Evolutionary conservation across 23 tunicate species (phyloP).

Genomic region (Ciona savignyi): DNA sequence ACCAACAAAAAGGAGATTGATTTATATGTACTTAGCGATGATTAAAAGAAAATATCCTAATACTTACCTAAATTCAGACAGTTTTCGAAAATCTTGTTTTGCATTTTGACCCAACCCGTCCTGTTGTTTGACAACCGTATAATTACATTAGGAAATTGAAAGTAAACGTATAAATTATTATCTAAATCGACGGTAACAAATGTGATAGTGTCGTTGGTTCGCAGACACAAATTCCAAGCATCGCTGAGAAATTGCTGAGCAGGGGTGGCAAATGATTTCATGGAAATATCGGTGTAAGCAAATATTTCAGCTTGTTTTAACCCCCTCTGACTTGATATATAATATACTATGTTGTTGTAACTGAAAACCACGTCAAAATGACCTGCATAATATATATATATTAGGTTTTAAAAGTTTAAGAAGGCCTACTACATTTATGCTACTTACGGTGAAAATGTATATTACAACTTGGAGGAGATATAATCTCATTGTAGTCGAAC

Average conservation of each 20-base stretch:
- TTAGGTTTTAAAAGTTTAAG: neutral
- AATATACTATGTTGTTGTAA: conserved; percentile 3
- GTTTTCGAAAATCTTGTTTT: neutral
- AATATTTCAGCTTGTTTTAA: no score
- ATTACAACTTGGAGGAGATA: neutral
- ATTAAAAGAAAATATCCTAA: no score
- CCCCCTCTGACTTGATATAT: no score
- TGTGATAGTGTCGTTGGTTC: conserved; percentile 40
- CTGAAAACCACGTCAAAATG: conserved; percentile 7
- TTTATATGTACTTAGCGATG: no score
- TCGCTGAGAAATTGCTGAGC: conserved; percentile 6
- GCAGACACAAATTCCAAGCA: conserved; percentile 31
- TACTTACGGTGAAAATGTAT: no score
- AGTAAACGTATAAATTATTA: conserved; percentile 23
- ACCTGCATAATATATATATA: neutral
- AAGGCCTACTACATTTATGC: neutral
- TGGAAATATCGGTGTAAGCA: conserved; percentile 19
- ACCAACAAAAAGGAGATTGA: no score
- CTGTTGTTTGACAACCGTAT: neutral
- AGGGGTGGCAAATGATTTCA: conserved; percentile 34
- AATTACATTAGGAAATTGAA: conserved; percentile 29
- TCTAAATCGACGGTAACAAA: conserved; percentile 41
- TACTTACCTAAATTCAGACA: conserved; percentile 23
- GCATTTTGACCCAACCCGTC: conserved; percentile 22
- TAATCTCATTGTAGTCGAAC: neutral